These are phyloP conservation scores for Choristoneura rosaceana DNA, from an alignment of 2,888 invertebrate species.

Conservation along the genomic window DNA sequence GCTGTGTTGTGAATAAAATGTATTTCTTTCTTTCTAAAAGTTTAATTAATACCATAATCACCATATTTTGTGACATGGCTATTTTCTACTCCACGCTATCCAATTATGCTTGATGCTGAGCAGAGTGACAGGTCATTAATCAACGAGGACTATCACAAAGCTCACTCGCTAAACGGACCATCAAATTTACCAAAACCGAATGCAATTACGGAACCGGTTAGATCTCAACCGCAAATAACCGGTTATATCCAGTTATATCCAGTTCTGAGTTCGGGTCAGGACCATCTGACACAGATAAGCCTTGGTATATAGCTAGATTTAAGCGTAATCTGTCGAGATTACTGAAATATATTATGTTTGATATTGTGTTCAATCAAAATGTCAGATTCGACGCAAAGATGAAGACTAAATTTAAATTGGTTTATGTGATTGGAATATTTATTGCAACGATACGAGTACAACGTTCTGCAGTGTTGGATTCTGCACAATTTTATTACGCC, in stretches of 20 bases:
- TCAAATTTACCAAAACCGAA: conserved; percentile 31
- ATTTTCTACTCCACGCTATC: neutral
- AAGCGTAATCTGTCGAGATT: conserved; percentile 12
- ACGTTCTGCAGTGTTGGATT: no score
- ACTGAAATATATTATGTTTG: neutral
- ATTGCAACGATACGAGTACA: no score
- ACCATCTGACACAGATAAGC: conserved; percentile 24
- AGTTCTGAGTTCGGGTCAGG: conserved; percentile 3
- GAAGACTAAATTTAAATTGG: neutral
- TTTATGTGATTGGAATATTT: no score
- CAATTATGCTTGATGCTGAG: neutral
- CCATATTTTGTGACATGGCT: neutral
- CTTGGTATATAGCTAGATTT: conserved; percentile 12
- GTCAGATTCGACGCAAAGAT: neutral
- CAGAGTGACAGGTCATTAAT: conserved; percentile 4
- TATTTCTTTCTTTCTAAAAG: no score
- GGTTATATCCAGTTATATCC: conserved; percentile 16
- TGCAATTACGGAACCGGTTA: conserved; percentile 29
- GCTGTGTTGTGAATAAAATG: no score
- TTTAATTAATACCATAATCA: no score
- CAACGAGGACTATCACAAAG: neutral
- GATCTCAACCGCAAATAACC: conserved; percentile 32
- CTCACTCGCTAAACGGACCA: neutral
- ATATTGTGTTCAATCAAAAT: neutral
- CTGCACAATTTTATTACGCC: no score